A percentile compares a stretch with the other conserved stretches of the same genome.
Conservation (phyloP, 2,113 vertebrate species). For the Panurus biarmicus region DNA sequence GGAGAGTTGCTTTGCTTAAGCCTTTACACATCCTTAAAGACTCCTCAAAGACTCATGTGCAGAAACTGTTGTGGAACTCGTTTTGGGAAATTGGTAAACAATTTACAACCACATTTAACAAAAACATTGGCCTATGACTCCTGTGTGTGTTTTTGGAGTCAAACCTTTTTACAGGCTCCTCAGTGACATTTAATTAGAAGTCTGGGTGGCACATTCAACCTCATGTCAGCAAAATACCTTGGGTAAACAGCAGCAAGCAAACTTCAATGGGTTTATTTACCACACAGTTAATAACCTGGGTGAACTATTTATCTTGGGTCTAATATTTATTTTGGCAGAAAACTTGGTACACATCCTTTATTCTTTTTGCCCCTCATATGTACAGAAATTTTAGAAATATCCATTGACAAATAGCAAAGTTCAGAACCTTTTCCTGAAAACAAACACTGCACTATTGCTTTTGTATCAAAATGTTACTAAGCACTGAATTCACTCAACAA, state of each 20-base stretch:
- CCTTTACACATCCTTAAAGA: background rate
- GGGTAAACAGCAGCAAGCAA: constrained; percentile 41
- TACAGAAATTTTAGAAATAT: constrained; percentile 48
- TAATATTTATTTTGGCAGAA: constrained; percentile 5
- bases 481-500: constrained; percentile 37
- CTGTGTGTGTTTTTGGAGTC: background rate
- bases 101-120: background rate
- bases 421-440: constrained; percentile 47
- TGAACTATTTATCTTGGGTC: background rate
- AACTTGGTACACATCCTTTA: background rate
- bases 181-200: constrained; percentile 21
- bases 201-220: background rate
- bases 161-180: background rate
- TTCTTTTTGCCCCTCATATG: background rate
- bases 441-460: constrained; percentile 59
- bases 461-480: constrained; percentile 2
- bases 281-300: constrained; percentile 10
- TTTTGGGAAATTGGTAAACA: background rate
- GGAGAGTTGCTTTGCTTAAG: background rate
- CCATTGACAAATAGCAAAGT: constrained; percentile 54
- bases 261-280: constrained; percentile 29
- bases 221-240: background rate
- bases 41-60: background rate
- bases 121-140: background rate
- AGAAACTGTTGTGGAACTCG: background rate